Conservation (phyloP, 2,888 invertebrate genomes). For the Spicauda simplicius region DNA sequence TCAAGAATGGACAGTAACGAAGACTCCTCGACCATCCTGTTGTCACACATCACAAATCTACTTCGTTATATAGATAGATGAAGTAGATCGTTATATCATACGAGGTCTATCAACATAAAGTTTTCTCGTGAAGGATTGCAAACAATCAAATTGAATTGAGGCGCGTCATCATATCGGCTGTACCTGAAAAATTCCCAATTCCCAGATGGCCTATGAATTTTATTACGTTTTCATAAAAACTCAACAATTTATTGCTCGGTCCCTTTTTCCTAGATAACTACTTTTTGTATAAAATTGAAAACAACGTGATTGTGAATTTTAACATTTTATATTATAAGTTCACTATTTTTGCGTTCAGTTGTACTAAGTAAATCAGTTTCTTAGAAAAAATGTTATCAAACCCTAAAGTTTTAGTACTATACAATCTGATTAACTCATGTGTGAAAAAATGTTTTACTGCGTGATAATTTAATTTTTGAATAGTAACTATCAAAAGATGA, state of each 20-base stretch:
- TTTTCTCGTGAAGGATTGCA: constrained; percentile 9
- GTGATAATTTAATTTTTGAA: too few relatives aligned
- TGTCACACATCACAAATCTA: too few relatives aligned
- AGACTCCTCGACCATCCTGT: too few relatives aligned
- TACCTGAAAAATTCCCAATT: constrained; percentile 4
- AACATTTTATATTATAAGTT: too few relatives aligned
- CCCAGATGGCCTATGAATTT: constrained; percentile 8
- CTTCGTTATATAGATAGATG: too few relatives aligned
- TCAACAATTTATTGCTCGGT: not conserved
- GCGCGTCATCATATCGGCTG: constrained; percentile 8
- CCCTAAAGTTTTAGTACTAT: too few relatives aligned
- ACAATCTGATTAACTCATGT: too few relatives aligned
- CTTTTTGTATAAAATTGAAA: not conserved
- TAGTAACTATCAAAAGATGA: too few relatives aligned
- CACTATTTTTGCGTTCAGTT: not conserved
- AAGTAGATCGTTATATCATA: not conserved
- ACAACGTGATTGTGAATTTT: not conserved
- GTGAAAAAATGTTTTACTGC: too few relatives aligned
- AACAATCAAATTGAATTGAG: constrained; percentile 12
- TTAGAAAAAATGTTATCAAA: too few relatives aligned
- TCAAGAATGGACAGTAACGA: too few relatives aligned
- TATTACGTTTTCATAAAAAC: constrained; percentile 16
- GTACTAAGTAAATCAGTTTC: too few relatives aligned
- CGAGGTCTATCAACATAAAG: constrained; percentile 1
- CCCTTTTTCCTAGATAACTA: not conserved